Base-by-base conservation (phyloP, 2,888 invertebrate genomes). In the Pseudococcus viburni region DNA sequence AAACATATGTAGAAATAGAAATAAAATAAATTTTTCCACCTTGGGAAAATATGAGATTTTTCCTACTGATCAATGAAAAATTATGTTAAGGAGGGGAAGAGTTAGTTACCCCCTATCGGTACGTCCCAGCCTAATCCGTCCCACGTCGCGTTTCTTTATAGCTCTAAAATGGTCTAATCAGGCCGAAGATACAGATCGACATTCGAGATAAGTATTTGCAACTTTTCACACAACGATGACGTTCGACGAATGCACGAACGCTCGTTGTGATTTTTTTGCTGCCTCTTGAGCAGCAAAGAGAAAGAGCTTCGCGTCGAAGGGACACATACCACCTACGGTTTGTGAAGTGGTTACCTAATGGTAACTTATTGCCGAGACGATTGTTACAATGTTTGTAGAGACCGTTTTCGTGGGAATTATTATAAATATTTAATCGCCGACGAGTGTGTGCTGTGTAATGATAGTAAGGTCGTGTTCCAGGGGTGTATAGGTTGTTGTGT, bases 371-470 rank as follows among this genome's bases (percentile, higher is more conserved):
- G 59, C 19, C 19, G 59, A 59, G 19, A 59, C n/a, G 5, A 15
- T 55, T 55, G 55, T 17, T 55, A 5, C n/a, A 4, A 19, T 59
- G 59, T 19, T 59, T 59, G 59, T 33, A 33, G 11, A n/a, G 11
- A 7, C 6, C 19, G n/a, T 19, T 59, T 59, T 59, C 59, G 59
- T 59, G 59, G 59, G 59, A 59, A 59, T 59, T 59, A 19, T 19
- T 59, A 19, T 59, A 59, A 59, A 59, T 59, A 59, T 59, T 59
- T 59, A 59, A 59, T 59, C 59, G 59, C 51, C 51, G 46, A 46
- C 8, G 12, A 46, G 46, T 12, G 46, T 46, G 7, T 46, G 12
- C 46, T 46, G 46, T 8, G 46, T 46, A 12, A 46, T 46, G 46
- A 46, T 46, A 46, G 46, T 12, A 12, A 46, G 46, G 26, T 3